Evolutionary conservation across 2,113 vertebrate species (phyloP).

Genomic region (Alethe diademata): DNA sequence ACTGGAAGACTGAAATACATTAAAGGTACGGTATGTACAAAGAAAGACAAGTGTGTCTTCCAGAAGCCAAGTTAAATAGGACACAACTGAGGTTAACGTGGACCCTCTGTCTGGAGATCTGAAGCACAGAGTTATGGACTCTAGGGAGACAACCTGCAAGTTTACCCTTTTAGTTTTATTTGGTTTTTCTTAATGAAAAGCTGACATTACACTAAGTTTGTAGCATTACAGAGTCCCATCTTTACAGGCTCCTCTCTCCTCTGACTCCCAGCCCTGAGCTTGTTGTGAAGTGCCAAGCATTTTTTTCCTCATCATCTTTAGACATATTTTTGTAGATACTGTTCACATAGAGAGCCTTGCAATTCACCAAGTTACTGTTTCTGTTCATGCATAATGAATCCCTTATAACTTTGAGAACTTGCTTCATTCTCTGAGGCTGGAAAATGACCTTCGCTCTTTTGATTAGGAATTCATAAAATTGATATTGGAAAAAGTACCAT

Average conservation of each 20-base stretch:
- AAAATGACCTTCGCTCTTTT: conserved; percentile 3
- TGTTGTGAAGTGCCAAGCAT: neutral
- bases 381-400: neutral
- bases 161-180: neutral
- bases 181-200: neutral
- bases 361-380: neutral
- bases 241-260: neutral
- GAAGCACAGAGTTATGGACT: neutral
- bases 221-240: neutral
- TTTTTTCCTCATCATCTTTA: neutral
- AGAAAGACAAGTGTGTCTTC: conserved; percentile 8
- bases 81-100: neutral
- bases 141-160: neutral
- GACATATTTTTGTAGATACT: neutral
- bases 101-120: neutral
- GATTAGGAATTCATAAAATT: neutral
- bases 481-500: conserved; percentile 1
- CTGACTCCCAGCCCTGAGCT: neutral
- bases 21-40: conserved; percentile 45
- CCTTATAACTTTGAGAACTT: neutral
- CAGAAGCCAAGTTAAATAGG: conserved; percentile 55
- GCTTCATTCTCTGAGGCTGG: neutral
- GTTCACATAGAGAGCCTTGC: neutral
- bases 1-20: neutral
- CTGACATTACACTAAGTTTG: neutral